Evolutionary conservation across 2,113 vertebrate species (phyloP).

Genomic region (Pleuronectes platessa): DNA sequence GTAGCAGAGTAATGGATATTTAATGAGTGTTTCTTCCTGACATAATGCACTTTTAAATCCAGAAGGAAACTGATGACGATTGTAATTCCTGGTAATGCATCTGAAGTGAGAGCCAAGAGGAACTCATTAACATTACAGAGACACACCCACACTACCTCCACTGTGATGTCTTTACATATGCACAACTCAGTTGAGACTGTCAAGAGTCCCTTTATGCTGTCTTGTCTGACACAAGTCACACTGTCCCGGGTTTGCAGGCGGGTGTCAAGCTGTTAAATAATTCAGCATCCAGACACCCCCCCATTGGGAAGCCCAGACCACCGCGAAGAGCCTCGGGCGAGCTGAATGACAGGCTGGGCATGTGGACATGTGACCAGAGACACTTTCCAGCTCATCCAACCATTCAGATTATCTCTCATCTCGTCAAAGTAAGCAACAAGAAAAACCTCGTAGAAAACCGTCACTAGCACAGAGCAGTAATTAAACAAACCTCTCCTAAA

Average conservation of each 20-base stretch:
- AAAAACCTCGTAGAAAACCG: not conserved
- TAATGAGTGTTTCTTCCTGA: conserved; percentile 37
- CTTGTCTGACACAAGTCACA: conserved; percentile 53
- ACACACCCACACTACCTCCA: not conserved
- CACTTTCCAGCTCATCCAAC: conserved; percentile 1
- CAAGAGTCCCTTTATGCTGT: conserved; percentile 18
- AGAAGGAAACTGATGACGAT: conserved; percentile 30
- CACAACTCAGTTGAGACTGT: not conserved
- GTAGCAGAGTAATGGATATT: conserved; percentile 25
- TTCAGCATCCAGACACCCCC: conserved; percentile 54
- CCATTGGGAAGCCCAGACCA: conserved; percentile 28
- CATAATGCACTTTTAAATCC: conserved; percentile 25
- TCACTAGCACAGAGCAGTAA: not conserved
- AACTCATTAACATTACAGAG: conserved; percentile 25
- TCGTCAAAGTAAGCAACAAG: not conserved
- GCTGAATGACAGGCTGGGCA: not conserved
- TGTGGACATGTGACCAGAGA: conserved; percentile 5
- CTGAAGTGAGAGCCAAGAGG: conserved; percentile 14
- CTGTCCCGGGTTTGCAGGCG: conserved; percentile 17
- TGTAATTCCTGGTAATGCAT: conserved; percentile 46
- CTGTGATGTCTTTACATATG: not conserved
- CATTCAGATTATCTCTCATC: not conserved
- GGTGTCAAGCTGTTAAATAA: conserved; percentile 63
- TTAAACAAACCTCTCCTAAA: conserved; percentile 12
- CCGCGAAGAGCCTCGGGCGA: conserved; percentile 1